Evolutionary conservation across 2,113 vertebrate genomes (phyloP).

Genomic region (Euleptes europaea): DNA sequence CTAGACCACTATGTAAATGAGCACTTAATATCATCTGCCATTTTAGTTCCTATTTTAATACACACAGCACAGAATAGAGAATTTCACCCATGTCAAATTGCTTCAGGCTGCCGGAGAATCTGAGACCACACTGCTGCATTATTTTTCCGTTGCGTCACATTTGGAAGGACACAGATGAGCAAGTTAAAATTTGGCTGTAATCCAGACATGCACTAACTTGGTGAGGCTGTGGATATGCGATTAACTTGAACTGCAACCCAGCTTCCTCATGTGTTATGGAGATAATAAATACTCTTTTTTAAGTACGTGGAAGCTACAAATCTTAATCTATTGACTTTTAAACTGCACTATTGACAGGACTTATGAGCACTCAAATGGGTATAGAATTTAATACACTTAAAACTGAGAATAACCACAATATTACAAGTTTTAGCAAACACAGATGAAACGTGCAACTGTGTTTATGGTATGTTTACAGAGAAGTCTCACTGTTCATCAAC

Average conservation of each 20-base stretch:
- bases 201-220: neutral
- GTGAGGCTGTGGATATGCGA: slow-evolving; percentile 10
- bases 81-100: neutral
- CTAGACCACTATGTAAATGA: neutral
- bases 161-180: neutral
- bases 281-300: neutral
- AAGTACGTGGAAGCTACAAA: neutral
- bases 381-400: neutral
- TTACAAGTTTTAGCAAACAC: neutral
- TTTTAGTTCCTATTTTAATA: neutral
- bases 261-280: slow-evolving; percentile 5
- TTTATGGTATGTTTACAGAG: neutral
- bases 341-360: neutral
- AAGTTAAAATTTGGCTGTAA: neutral
- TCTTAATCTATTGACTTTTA: neutral
- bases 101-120: neutral
- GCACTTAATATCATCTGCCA: neutral
- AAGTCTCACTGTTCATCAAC: neutral
- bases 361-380: neutral
- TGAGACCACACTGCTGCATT: neutral
- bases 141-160: slow-evolving; percentile 16
- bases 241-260: slow-evolving; percentile 6
- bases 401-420: neutral
- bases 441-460: neutral
- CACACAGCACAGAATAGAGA: neutral